Evolutionary conservation across 1,140 invertebrate genomes (phyloP).

Genomic region (Bombus terrestris): DNA sequence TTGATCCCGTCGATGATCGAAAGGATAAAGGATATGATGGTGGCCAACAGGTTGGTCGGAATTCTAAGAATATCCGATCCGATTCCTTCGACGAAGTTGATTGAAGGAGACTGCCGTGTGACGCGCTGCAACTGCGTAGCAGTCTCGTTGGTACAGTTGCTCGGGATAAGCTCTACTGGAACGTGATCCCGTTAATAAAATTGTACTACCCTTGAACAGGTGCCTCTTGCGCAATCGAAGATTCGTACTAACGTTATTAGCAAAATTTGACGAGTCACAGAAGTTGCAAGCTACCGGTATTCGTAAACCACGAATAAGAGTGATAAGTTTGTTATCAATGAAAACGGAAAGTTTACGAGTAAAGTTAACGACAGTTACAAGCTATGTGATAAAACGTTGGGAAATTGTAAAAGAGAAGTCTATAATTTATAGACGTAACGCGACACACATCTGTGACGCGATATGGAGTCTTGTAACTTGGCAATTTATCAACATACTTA

Average conservation of each 20-base stretch:
- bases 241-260: not conserved
- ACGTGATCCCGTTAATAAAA: not conserved
- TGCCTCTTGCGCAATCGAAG: not conserved
- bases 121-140: not conserved
- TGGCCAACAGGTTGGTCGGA: fast-evolving
- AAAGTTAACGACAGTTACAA: too few species aligned
- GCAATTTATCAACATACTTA: too few species aligned
- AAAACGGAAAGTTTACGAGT: too few species aligned
- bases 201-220: not conserved
- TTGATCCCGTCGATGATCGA: fast-evolving
- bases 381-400: too few species aligned
- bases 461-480: too few species aligned
- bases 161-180: not conserved
- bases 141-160: not conserved
- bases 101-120: fast-evolving
- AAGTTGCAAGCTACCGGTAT: too few species aligned
- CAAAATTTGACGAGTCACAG: too few species aligned
- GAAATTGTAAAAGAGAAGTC: too few species aligned
- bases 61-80: fast-evolving
- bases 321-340: too few species aligned
- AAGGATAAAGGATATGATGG: fast-evolving
- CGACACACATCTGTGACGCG: too few species aligned
- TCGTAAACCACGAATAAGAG: too few species aligned
- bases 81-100: fast-evolving
- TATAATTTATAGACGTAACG: too few species aligned